A percentile compares a stretch with the other conserved stretches of the same genome.
These are phyloP conservation scores for Aphrocallistes beatrix DNA, from an alignment of 37 sponge, comb jelly and placozoan species.

Conservation along the genomic window DNA sequence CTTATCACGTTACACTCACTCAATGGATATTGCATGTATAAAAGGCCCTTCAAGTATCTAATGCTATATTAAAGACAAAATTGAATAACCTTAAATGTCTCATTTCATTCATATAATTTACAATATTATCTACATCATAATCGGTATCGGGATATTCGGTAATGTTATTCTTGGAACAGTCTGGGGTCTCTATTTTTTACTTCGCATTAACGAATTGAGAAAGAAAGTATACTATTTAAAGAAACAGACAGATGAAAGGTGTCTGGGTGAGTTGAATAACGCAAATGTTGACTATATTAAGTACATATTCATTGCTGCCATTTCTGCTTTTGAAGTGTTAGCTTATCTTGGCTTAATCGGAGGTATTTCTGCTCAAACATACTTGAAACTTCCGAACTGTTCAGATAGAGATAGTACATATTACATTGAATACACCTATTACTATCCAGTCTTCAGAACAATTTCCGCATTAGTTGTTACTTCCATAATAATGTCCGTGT, in stretches of 20 bases:
- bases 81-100: too few relatives aligned
- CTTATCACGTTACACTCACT: too few relatives aligned
- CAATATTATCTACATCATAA: too few relatives aligned
- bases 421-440: neutral
- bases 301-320: neutral
- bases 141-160: neutral
- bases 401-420: neutral
- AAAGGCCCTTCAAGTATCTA: too few relatives aligned
- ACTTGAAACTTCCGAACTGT: neutral
- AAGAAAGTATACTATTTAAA: neutral
- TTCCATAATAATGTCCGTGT: neutral
- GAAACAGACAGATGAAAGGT: neutral
- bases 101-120: too few relatives aligned
- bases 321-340: neutral
- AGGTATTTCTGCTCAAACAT: neutral
- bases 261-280: neutral
- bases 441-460: neutral
- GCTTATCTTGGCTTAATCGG: neutral
- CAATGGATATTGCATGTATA: too few relatives aligned
- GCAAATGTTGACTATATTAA: neutral
- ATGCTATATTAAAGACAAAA: too few relatives aligned
- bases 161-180: neutral
- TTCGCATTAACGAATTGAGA: neutral
- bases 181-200: neutral
- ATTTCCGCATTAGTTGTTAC: neutral